Evolutionary conservation across 2,113 vertebrate genomes (phyloP).

Genomic region (Chaetura pelagica): DNA sequence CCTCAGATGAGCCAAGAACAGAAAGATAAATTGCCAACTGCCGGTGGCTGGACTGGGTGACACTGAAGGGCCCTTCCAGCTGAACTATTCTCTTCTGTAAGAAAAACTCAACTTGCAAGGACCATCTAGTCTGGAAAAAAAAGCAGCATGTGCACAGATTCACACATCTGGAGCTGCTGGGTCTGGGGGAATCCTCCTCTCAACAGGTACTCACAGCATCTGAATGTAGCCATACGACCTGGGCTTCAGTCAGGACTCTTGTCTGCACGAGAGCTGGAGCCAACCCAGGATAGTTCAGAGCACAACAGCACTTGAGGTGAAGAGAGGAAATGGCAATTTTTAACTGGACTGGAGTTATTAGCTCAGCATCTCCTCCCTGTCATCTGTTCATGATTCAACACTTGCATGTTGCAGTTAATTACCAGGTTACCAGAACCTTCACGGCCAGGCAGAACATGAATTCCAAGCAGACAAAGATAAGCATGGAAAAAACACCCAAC

Average conservation of each 20-base stretch:
- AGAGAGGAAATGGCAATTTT: not conserved
- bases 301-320: not conserved
- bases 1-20: not conserved
- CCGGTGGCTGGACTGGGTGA: accelerated
- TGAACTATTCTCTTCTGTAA: not conserved
- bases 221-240: not conserved
- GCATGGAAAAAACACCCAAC: not conserved
- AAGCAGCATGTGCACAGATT: not conserved
- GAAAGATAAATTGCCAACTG: accelerated
- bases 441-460: not conserved
- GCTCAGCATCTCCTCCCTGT: not conserved
- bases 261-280: not conserved
- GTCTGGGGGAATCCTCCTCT: too few species aligned
- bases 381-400: not conserved
- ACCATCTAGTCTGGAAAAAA: not conserved
- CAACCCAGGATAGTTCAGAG: not conserved
- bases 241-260: not conserved
- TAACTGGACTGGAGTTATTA: not conserved
- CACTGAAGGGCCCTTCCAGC: not conserved
- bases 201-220: not conserved
- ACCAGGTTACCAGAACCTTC: not conserved
- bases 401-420: not conserved
- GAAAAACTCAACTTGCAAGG: not conserved
- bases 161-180: not conserved
- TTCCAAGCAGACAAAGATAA: not conserved